These are phyloP conservation scores for Drosophila elegans DNA, from an alignment of 1,140 invertebrate genomes.

Conservation along the genomic window DNA sequence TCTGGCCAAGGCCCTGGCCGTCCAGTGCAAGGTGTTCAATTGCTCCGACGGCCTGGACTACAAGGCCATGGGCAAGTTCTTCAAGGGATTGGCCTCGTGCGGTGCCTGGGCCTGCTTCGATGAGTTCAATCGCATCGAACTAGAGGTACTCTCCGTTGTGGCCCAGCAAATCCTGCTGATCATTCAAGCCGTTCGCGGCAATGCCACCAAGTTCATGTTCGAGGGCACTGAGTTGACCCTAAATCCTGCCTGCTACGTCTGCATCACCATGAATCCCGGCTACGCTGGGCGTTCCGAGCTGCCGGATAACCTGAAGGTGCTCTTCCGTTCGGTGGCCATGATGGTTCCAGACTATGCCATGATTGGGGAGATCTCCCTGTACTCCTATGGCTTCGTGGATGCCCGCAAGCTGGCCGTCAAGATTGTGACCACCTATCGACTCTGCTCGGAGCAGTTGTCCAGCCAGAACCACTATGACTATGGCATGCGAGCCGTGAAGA, in stretches of 20 bases:
- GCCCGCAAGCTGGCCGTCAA: constrained; percentile 93
- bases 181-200: constrained; percentile 91
- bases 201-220: constrained; percentile 91
- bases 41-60: constrained; percentile 97
- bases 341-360: constrained; percentile 97
- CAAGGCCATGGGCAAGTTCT: constrained; percentile 96
- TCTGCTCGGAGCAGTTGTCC: constrained; percentile 96
- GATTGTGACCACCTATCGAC: constrained; percentile 94
- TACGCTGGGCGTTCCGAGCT: constrained; percentile 90
- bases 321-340: constrained; percentile 97
- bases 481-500: constrained; percentile 94
- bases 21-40: constrained; percentile 97
- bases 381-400: constrained; percentile 94
- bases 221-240: constrained; percentile 93
- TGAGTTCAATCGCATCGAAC: constrained; percentile 97
- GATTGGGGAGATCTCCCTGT: constrained; percentile 96
- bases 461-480: constrained; percentile 96
- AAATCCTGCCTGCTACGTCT: constrained; percentile 93
- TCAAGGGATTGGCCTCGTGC: constrained; percentile 93
- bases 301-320: constrained; percentile 95
- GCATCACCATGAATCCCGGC: constrained; percentile 97
- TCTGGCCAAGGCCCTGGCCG: constrained; percentile 94
- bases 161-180: constrained; percentile 94
- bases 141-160: constrained; percentile 93
- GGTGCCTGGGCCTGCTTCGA: constrained; percentile 98